Evolutionary conservation across 2,888 invertebrate species (phyloP).

Genomic region (Phyto melanocephala): DNA sequence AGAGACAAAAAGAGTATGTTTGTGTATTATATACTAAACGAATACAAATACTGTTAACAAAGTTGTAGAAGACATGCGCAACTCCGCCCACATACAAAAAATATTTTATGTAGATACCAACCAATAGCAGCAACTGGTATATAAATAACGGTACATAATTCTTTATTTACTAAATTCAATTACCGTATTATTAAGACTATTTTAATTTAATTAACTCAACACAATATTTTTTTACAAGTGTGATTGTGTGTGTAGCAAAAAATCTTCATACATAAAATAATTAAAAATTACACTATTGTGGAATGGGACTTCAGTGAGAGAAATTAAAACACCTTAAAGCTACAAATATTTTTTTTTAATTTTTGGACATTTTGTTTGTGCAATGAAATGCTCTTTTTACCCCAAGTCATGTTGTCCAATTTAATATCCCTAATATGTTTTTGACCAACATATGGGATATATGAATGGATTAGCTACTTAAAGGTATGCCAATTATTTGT

Average conservation of each 20-base stretch:
- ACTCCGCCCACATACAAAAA: conserved; percentile 52
- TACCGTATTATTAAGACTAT: conserved; percentile 41
- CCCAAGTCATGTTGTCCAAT: not conserved
- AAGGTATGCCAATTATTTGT: too few species aligned
- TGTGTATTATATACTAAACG: conserved; percentile 13
- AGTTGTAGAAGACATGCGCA: conserved; percentile 49
- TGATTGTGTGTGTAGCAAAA: not conserved
- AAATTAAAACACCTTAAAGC: conserved; percentile 37
- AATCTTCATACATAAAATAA: conserved; percentile 17
- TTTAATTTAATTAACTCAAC: conserved; percentile 58
- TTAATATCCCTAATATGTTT: conserved; percentile 26
- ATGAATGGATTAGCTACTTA: too few species aligned
- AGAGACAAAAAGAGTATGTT: not conserved
- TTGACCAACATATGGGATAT: too few species aligned
- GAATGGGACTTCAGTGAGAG: conserved; percentile 2
- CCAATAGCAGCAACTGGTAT: conserved; percentile 33
- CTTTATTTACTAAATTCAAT: conserved; percentile 34
- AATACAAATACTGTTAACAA: not conserved
- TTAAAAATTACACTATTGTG: not conserved
- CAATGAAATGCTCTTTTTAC: not conserved
- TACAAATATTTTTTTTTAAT: not conserved
- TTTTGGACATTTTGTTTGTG: not conserved
- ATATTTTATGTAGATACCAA: conserved; percentile 9
- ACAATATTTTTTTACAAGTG: not conserved
- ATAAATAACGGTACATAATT: not conserved